Evolutionary conservation across 2,113 vertebrate genomes (phyloP), one percentile per base, ranked within the genome.

Genomic region (Solea senegalensis): DNA sequence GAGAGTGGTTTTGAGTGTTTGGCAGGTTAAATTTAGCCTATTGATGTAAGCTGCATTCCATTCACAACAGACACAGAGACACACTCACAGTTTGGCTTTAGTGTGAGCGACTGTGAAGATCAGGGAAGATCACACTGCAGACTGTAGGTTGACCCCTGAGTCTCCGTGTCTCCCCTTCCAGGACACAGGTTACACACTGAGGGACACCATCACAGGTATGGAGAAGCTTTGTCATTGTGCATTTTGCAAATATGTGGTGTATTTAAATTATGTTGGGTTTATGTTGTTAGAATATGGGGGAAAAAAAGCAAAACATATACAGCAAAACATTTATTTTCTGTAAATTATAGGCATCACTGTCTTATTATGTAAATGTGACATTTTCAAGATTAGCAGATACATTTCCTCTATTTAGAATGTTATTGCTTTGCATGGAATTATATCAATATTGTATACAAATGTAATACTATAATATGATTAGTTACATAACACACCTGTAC

Each of bases 41-140:
- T 95, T 98, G 97, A 99, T 96, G 96, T 96, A 97, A 98, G 95
- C 94, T 92, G 94, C 95, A 96, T 97, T 95, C 95, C 95, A 94
- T 78, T 90, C 89, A 95, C 93, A 93, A 94, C 92, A 94, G 94
- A 94, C 92, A 95, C 92, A 92, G 93, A 93, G 88, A 92, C 95
- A 94, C 92, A 91, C 92, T 79, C 90, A 91, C 92, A 92, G 94
- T 95, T 94, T 93, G 92, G 91, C 92, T 95, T 93, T 90, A 81
- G 93, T 94, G 87, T 92, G 90, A 84, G 88, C 90, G 92, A 96
- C 94, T 94, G 95, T 95, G 95, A 95, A 93, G 93, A 95, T 92
- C 93, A 92, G 94, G 92, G 92, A 92, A 93, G 93, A 93, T 91
- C 89, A 79, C 79, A 87, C 87, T 86, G 83, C 88, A 81, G 65